Evolutionary conservation across 2,888 invertebrate species (phyloP).

Genomic region (Minunthozetes semirufus): DNA sequence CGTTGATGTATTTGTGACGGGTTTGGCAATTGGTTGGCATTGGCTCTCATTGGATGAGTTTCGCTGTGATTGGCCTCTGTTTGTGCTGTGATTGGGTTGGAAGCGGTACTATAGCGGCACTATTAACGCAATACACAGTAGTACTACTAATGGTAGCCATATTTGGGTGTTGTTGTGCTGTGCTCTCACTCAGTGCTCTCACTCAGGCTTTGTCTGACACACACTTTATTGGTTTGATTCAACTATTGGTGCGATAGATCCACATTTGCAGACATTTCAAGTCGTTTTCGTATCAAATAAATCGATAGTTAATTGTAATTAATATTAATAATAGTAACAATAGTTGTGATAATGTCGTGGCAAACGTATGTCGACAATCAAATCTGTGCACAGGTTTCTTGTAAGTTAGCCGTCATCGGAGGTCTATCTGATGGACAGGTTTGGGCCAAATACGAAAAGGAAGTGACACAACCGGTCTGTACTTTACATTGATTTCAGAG

Average conservation of each 20-base stretch:
- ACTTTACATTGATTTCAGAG: background rate
- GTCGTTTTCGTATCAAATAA: background rate
- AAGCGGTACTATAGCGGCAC: no score
- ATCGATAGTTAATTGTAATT: background rate
- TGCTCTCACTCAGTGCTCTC: background rate
- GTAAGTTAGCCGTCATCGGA: constrained; percentile 43
- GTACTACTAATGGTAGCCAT: constrained; percentile 10
- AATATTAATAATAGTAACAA: background rate
- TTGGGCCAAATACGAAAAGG: constrained; percentile 44
- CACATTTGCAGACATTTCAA: no score
- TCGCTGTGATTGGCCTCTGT: background rate
- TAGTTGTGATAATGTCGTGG: constrained; percentile 42
- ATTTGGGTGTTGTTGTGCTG: constrained; percentile 15
- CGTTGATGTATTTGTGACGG: no score
- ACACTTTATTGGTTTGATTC: background rate
- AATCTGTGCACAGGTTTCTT: constrained; percentile 43
- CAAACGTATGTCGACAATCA: constrained; percentile 44
- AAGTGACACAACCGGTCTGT: constrained; percentile 41
- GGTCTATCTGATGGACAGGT: constrained; percentile 43
- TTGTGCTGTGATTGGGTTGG: no score
- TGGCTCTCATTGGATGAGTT: background rate
- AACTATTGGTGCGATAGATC: background rate
- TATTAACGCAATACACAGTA: no score
- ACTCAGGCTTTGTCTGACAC: constrained; percentile 8
- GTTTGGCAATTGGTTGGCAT: no score